A percentile compares a stretch with the other conserved stretches of the same genome.
Evolutionary conservation across 2,113 vertebrate genomes (phyloP).

Genomic region (Passerina amoena): DNA sequence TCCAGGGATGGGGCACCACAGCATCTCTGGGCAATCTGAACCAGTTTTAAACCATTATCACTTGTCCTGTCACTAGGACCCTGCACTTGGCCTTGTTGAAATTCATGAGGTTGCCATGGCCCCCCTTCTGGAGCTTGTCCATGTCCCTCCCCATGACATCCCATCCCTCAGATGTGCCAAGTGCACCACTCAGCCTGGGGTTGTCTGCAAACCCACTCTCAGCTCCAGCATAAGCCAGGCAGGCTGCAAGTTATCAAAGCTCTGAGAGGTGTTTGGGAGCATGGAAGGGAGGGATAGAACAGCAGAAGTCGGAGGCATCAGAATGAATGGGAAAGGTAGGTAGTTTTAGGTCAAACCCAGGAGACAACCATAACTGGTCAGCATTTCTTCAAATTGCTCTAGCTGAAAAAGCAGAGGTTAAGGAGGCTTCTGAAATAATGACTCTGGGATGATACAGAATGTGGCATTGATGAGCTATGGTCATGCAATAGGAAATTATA

Average conservation of each 20-base stretch:
- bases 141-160: no score
- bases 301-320: background rate
- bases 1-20: background rate
- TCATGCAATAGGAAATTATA: background rate
- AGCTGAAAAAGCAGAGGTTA: background rate
- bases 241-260: background rate
- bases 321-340: background rate
- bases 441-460: background rate
- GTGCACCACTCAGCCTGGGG: background rate
- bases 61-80: background rate
- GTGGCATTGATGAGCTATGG: background rate
- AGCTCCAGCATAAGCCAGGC: background rate
- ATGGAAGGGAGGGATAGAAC: background rate
- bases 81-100: background rate
- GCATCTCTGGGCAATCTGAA: background rate
- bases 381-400: background rate
- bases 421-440: background rate
- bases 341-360: background rate
- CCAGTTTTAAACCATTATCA: background rate
- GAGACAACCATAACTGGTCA: background rate
- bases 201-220: background rate
- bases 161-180: accelerated
- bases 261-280: background rate
- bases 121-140: background rate
- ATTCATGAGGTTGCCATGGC: background rate